Conservation (phyloP, 2,888 invertebrate genomes). For the Iphiclides podalirius region DNA sequence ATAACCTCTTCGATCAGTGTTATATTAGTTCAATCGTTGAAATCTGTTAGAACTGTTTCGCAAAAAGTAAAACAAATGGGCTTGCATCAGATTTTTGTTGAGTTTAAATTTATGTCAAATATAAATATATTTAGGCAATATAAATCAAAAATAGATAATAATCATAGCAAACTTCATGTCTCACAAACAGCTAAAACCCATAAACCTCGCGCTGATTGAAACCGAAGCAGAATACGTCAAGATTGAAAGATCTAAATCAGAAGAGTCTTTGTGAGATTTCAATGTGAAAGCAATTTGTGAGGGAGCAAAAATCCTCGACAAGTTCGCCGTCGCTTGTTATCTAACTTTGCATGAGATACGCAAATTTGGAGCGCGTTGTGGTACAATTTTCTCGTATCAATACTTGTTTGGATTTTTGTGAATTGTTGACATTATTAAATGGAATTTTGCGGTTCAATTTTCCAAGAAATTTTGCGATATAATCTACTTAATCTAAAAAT, state of each 20-base stretch:
- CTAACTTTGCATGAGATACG: conserved; percentile 23
- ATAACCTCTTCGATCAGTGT: too few species aligned
- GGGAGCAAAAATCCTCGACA: conserved; percentile 23
- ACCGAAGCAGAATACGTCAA: conserved; percentile 18
- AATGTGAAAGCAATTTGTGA: conserved; percentile 24
- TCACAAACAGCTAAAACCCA: too few species aligned
- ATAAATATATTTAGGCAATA: too few species aligned
- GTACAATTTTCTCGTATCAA: conserved; percentile 27
- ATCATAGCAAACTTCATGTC: too few species aligned
- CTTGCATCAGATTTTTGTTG: too few species aligned
- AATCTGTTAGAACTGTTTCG: too few species aligned
- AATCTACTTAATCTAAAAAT: background rate
- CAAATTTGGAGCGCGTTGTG: conserved; percentile 16
- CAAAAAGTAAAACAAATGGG: too few species aligned
- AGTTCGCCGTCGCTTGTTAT: conserved; percentile 28
- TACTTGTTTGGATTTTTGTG: conserved; percentile 13
- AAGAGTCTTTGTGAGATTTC: conserved; percentile 22
- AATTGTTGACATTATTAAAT: conserved; percentile 11
- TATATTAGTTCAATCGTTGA: too few species aligned
- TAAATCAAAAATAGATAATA: too few species aligned
- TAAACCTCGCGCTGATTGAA: conserved; percentile 16
- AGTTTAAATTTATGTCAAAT: too few species aligned
- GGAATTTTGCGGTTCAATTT: conserved; percentile 9
- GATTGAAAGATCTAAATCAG: conserved; percentile 17
- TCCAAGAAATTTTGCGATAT: background rate